Percentiles rank a stretch among this genome's conserved stretches.
phyloP scores from a whole-genome alignment of 2,797 vertebrate genomes.

The Carcharodon carcharias region DNA sequence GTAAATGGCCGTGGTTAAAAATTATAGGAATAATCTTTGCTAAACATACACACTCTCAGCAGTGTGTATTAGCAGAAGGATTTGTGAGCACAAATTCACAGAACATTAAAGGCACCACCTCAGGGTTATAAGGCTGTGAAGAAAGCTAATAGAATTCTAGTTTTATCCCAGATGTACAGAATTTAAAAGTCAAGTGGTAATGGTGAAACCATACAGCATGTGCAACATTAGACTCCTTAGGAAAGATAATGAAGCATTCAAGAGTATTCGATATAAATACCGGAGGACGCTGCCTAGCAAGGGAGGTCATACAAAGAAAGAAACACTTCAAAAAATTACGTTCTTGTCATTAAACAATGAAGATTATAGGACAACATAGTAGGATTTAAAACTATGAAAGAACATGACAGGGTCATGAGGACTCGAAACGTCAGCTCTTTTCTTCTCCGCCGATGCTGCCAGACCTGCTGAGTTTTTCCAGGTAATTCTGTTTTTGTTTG shows the following conservation, averaged over 20 bases:
- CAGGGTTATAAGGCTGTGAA: background rate
- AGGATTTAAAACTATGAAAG: background rate
- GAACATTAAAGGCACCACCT: slow-evolving; percentile 9
- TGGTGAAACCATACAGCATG: background rate
- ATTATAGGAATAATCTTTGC: background rate
- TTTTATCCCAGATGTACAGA: background rate
- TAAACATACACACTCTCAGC: background rate
- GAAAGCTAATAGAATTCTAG: background rate
- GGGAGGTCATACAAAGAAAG: background rate
- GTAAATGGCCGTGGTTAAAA: background rate
- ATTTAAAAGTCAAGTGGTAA: background rate
- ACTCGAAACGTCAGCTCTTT: no score
- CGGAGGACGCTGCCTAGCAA: background rate
- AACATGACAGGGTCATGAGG: background rate
- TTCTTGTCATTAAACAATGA: background rate
- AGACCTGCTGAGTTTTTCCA: no score
- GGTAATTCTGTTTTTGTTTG: no score
- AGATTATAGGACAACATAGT: background rate
- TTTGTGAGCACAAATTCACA: background rate
- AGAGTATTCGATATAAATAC: background rate
- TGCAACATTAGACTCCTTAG: background rate
- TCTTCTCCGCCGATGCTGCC: no score
- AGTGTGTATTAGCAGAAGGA: background rate
- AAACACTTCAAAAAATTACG: background rate
- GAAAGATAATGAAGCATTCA: background rate